phyloP scores from a whole-genome alignment of 2,113 vertebrate species.

The Solea senegalensis region DNA sequence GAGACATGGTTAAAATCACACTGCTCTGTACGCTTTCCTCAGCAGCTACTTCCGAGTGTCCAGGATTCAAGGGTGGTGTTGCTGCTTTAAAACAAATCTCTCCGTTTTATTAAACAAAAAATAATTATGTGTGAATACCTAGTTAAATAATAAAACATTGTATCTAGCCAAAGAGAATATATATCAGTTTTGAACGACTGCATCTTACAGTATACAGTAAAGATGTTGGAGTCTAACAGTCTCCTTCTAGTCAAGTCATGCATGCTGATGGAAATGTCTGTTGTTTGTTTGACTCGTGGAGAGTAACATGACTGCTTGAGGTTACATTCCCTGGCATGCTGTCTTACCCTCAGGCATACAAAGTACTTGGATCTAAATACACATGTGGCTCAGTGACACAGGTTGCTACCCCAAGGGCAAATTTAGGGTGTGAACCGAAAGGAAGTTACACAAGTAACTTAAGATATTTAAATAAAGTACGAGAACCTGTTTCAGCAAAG shows the following conservation, averaged over 20 bases:
- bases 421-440: constrained; percentile 1
- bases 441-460: not conserved
- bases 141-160: not conserved
- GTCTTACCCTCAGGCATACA: constrained; percentile 17
- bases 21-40: not conserved
- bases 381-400: constrained; percentile 7
- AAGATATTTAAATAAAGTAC: not conserved
- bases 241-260: constrained; percentile 13
- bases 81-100: not conserved
- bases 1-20: constrained; percentile 1
- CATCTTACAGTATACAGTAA: too few species aligned
- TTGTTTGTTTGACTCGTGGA: constrained; percentile 39
- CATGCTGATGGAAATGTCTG: constrained; percentile 23
- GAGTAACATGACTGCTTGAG: constrained; percentile 16
- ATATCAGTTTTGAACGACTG: too few species aligned
- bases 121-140: not conserved
- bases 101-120: not conserved
- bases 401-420: not conserved
- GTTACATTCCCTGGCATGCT: constrained; percentile 36
- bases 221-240: too few species aligned
- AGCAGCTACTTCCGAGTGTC: not conserved
- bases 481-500: constrained; percentile 1
- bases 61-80: not conserved
- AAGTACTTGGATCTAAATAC: constrained; percentile 1
- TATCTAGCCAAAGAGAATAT: too few species aligned